Conservation (phyloP, 2,113 vertebrate species). For the Chloropsis hardwickii region DNA sequence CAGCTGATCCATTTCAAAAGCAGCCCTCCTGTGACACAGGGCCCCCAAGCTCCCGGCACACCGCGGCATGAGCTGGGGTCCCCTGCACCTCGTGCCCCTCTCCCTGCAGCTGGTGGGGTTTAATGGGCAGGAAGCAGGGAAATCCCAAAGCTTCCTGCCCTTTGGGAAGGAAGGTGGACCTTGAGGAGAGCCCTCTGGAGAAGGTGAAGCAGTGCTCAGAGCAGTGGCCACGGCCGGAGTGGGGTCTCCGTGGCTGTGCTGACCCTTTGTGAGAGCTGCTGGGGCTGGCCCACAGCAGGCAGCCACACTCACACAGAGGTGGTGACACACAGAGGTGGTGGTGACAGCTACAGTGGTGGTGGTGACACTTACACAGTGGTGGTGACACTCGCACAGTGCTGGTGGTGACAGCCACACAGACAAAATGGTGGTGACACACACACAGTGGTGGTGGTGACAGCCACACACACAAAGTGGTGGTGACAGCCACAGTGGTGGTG, state of each 20-base stretch:
- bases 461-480: background rate
- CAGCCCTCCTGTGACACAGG: fast-evolving
- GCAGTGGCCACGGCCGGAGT: fast-evolving
- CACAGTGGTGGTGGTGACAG: background rate
- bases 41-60: background rate
- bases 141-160: background rate
- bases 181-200: background rate
- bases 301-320: background rate
- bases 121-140: too few relatives aligned
- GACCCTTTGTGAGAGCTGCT: fast-evolving
- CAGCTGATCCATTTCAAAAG: background rate
- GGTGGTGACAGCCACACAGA: background rate
- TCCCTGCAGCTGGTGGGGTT: too few relatives aligned
- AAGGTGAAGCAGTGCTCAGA: background rate
- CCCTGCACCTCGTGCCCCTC: fast-evolving
- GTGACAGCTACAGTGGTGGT: too few relatives aligned
- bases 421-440: background rate
- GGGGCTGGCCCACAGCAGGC: background rate
- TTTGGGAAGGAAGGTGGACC: fast-evolving
- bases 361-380: too few relatives aligned
- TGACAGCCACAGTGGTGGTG: background rate
- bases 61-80: fast-evolving
- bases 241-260: background rate
- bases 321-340: too few relatives aligned
- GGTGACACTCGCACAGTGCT: too few relatives aligned